These are phyloP conservation scores for Drosophila guanche DNA, from an alignment of 1,140 invertebrate species.

Conservation along the genomic window DNA sequence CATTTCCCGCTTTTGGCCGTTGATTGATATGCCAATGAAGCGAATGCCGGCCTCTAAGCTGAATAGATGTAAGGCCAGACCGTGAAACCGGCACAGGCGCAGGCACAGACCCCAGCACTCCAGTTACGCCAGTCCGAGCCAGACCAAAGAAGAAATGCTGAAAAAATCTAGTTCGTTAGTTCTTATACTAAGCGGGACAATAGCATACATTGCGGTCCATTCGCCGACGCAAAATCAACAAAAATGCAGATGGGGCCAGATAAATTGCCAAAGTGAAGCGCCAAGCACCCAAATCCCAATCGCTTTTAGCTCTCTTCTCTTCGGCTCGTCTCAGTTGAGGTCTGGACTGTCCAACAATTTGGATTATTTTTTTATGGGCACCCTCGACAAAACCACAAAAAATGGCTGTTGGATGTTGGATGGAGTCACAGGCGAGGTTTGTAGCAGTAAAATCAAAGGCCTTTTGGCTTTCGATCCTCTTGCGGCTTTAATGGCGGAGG, in stretches of 20 bases:
- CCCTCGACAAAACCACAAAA: slow-evolving; percentile 6
- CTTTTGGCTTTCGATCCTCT: no score
- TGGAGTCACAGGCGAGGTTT: neutral
- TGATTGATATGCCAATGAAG: slow-evolving; percentile 80
- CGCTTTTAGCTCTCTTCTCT: neutral
- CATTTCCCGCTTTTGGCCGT: slow-evolving; percentile 76
- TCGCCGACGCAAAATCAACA: slow-evolving; percentile 72
- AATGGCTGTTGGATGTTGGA: neutral
- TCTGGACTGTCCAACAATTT: slow-evolving; percentile 9
- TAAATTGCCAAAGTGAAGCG: slow-evolving; percentile 75
- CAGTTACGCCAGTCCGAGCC: no score
- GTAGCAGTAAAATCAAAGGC: no score
- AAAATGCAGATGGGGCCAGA: slow-evolving; percentile 71
- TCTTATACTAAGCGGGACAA: slow-evolving; percentile 77
- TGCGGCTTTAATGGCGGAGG: no score
- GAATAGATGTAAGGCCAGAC: neutral
- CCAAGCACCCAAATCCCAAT: slow-evolving; percentile 24
- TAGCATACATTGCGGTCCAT: slow-evolving; percentile 67
- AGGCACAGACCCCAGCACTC: slow-evolving; percentile 10
- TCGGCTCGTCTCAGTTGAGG: slow-evolving; percentile 7
- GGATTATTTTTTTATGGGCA: slow-evolving; percentile 14
- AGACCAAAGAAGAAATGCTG: slow-evolving; percentile 41
- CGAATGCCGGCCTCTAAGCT: slow-evolving; percentile 46
- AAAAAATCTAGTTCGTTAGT: slow-evolving; percentile 79
- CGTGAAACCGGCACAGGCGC: slow-evolving; percentile 12